These are phyloP conservation scores for Speoplatyrhinus poulsoni DNA, from an alignment of 2,113 vertebrate species.

Conservation along the genomic window DNA sequence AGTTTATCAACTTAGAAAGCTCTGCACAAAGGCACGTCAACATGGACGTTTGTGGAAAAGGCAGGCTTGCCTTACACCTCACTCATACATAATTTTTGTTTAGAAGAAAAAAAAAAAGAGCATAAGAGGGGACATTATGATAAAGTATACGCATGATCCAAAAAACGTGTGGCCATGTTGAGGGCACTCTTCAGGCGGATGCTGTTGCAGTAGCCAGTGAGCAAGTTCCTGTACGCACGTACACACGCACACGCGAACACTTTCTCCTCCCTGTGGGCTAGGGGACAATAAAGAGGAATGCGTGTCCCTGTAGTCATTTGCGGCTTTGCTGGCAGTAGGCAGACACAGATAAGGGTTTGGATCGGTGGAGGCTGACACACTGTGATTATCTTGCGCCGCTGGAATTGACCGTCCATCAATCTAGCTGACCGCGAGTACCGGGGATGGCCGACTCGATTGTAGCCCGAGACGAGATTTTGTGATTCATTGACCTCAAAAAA, in stretches of 20 bases:
- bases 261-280: conserved; percentile 30
- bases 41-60: conserved; percentile 13
- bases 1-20: neutral
- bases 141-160: conserved; percentile 28
- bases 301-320: conserved; percentile 68
- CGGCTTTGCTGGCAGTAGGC: conserved; percentile 56
- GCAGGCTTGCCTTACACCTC: conserved; percentile 21
- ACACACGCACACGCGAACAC: conserved; percentile 10
- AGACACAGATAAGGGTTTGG: conserved; percentile 76
- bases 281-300: conserved; percentile 61
- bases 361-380: conserved; percentile 73
- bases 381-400: conserved; percentile 69
- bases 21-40: neutral
- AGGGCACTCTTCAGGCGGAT: conserved; percentile 34
- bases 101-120: conserved; percentile 25
- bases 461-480: conserved; percentile 55
- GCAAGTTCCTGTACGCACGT: conserved; percentile 19
- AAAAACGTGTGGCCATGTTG: conserved; percentile 8
- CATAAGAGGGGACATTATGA: conserved; percentile 25
- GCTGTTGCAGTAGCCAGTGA: conserved; percentile 7
- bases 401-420: conserved; percentile 76
- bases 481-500: conserved; percentile 59
- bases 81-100: conserved; percentile 23
- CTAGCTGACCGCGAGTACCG: conserved; percentile 45
- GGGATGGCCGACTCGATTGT: conserved; percentile 58